Conservation (phyloP, 2,113 vertebrate species). For the Silurus asotus region DNA sequence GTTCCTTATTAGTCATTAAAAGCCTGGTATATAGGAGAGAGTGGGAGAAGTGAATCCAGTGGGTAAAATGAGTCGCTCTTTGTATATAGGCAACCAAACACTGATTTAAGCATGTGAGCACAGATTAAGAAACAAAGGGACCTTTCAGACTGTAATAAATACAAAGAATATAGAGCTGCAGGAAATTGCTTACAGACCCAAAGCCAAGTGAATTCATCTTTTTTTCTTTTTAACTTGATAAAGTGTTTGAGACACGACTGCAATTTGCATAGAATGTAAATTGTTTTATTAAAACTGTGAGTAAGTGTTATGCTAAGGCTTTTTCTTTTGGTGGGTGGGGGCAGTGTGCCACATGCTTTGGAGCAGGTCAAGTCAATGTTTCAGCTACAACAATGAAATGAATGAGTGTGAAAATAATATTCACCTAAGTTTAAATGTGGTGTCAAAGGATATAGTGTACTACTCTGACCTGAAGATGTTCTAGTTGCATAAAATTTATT, state of each 20-base stretch:
- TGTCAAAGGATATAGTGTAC: neutral
- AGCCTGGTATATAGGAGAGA: neutral
- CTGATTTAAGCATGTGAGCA: neutral
- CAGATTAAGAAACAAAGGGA: neutral
- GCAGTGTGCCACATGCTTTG: neutral
- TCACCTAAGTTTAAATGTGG: neutral
- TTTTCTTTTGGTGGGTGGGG: neutral
- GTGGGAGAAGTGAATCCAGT: neutral
- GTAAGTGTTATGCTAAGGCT: neutral
- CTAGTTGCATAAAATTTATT: neutral
- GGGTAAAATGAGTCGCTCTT: neutral
- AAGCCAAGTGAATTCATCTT: neutral
- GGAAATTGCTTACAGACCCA: conserved; percentile 1
- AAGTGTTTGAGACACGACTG: neutral
- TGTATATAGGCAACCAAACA: conserved; percentile 1
- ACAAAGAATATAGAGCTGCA: neutral
- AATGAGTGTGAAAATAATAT: neutral
- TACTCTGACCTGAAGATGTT: neutral
- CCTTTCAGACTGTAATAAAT: neutral
- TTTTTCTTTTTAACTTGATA: neutral
- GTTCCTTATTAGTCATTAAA: conserved; percentile 5
- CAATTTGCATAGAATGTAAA: neutral
- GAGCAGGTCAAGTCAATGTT: neutral
- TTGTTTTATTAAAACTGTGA: neutral
- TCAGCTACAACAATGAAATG: neutral